Evolutionary conservation across 2,888 invertebrate species (phyloP), one percentile per base, ranked within the genome.

Genomic region (Isotomurus palustris): DNA sequence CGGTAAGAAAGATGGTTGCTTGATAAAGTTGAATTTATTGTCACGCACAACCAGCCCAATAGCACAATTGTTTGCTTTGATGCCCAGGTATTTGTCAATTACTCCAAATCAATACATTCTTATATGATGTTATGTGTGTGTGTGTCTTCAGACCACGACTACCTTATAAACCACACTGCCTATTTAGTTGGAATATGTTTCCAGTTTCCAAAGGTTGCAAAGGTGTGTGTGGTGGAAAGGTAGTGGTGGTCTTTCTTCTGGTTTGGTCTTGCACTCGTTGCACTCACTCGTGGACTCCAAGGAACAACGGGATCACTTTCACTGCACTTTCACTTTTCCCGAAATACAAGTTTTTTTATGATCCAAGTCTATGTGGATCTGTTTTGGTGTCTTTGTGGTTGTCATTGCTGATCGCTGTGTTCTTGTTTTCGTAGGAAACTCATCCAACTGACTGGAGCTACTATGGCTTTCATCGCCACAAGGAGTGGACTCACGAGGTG

Each of bases 61-160:
- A 82, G 88, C 88, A 79, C 88, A 87, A 82, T 86, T 91, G 86
- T 90, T 91, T 84, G 87, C 88, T 82, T 84, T 88, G 77, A 81
- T 91, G 81, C 86, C 91, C 84, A 91, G 91, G 91, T 91, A 91
- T 43, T 19, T 43, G 43, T 43, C 24, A 47, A 17, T 14, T 6
- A 85, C 10, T 56, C 24, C 19, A 14, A 28, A n/a, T 6, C 25
- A 36, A 45, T 52, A 28, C 19, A 40, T n/a, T 6, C 8, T 40
- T 14, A 14, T 40, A 6, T 17, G 17, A 40, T 40, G 12, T 8
- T 6, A 40, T 14, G 17, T 10, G 8, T 40, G 17, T 40, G 6
- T 40, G 12, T n/a, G n/a, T n/a, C n/a, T n/a, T n/a, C n/a, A n/a
- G n/a, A n/a, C n/a, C n/a, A n/a, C n/a, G n/a, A n/a, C n/a, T n/a